phyloP scores from a whole-genome alignment of 2,797 vertebrate species.

The Echiichthys vipera region DNA sequence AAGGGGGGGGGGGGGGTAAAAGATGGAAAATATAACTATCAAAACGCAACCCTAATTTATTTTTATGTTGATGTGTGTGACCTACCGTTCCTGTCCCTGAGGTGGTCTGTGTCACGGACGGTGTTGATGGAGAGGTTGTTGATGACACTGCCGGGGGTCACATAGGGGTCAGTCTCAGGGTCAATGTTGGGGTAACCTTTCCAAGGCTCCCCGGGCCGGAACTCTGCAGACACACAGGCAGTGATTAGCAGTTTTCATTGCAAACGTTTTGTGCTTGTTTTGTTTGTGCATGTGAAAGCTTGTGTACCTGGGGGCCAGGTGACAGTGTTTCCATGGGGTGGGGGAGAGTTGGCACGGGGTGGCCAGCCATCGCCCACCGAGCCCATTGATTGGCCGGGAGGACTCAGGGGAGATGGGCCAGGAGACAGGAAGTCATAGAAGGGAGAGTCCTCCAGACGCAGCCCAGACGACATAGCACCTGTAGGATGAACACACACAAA shows the following conservation, averaged over 20 bases:
- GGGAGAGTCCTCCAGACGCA: constrained; percentile 96
- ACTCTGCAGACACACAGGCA: constrained; percentile 83
- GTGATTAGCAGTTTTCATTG: background rate
- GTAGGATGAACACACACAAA: background rate
- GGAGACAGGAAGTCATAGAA: constrained; percentile 96
- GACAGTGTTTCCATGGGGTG: constrained; percentile 95
- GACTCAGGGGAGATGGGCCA: constrained; percentile 95
- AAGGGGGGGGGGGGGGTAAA: background rate
- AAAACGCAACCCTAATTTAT: background rate
- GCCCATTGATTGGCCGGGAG: constrained; percentile 89
- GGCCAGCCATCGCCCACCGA: constrained; percentile 98
- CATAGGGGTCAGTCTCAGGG: constrained; percentile 98
- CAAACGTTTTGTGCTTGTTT: background rate
- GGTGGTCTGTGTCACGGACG: constrained; percentile 99
- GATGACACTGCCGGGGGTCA: constrained; percentile 99
- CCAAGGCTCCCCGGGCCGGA: constrained; percentile 99
- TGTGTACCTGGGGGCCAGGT: constrained; percentile 96
- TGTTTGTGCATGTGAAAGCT: background rate
- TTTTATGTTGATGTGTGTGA: background rate
- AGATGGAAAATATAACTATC: background rate
- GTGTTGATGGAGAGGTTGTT: constrained; percentile 99
- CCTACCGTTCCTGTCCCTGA: constrained; percentile 99
- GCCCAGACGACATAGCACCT: constrained; percentile 99
- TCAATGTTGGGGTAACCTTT: constrained; percentile 99
- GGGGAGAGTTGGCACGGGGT: constrained; percentile 98